Percentiles rank a stretch among this genome's conserved stretches.
phyloP scores from a whole-genome alignment of 2,888 invertebrate species.

The Aromia moschata region DNA sequence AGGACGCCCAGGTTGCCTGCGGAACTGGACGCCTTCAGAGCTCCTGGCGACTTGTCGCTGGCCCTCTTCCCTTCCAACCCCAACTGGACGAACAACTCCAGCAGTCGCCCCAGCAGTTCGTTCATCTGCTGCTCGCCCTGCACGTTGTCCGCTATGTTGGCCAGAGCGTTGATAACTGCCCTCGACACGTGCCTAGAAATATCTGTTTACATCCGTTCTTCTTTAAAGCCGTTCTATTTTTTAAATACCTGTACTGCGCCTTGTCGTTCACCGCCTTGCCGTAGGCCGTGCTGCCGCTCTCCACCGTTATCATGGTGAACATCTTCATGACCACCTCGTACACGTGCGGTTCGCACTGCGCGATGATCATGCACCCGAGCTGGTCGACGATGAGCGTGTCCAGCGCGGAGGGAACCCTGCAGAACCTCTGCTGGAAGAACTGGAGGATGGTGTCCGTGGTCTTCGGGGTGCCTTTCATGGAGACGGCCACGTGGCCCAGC shows the following conservation, averaged over 20 bases:
- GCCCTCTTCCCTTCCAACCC: slow-evolving; percentile 97
- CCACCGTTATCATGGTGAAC: slow-evolving; percentile 95
- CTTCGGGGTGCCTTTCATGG: slow-evolving; percentile 90
- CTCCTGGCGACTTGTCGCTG: slow-evolving; percentile 87
- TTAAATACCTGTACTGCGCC: slow-evolving; percentile 57
- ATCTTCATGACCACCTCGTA: slow-evolving; percentile 98
- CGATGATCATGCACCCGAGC: slow-evolving; percentile 97
- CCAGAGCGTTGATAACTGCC: slow-evolving; percentile 95
- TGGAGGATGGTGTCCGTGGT: slow-evolving; percentile 95
- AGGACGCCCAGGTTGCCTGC: slow-evolving; percentile 97
- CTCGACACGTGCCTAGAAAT: slow-evolving; percentile 83
- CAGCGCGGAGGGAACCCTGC: slow-evolving; percentile 89
- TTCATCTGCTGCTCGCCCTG: slow-evolving; percentile 86
- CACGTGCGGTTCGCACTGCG: slow-evolving; percentile 83
- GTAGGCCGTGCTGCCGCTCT: slow-evolving; percentile 84
- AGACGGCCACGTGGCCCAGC: slow-evolving; percentile 96
- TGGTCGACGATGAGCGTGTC: slow-evolving; percentile 97
- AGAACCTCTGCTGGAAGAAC: slow-evolving; percentile 96
- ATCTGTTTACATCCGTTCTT: neutral
- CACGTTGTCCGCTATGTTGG: slow-evolving; percentile 94
- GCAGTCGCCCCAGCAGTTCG: slow-evolving; percentile 85
- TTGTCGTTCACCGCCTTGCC: slow-evolving; percentile 71
- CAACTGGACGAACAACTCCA: slow-evolving; percentile 97
- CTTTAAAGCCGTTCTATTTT: neutral
- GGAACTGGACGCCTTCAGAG: slow-evolving; percentile 87